phyloP scores from a whole-genome alignment of 2,888 invertebrate species.

The Icerya purchasi region DNA sequence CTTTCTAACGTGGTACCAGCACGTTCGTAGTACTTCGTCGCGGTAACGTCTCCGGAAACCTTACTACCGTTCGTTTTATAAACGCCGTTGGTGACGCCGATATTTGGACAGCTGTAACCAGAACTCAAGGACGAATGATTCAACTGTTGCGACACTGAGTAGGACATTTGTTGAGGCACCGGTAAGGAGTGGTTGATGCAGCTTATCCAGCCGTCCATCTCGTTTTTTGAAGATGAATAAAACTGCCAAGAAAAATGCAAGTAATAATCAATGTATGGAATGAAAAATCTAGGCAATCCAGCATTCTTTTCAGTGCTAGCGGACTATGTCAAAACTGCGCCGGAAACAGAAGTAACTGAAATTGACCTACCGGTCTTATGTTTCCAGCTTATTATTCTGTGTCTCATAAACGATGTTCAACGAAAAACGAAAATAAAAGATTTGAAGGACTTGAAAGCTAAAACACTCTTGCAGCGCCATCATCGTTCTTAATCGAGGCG shows the following conservation, averaged over 20 bases:
- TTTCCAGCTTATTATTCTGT: too few relatives aligned
- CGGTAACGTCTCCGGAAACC: background rate
- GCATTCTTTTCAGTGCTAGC: too few relatives aligned
- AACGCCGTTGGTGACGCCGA: background rate
- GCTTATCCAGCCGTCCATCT: conserved; percentile 12
- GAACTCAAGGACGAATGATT: background rate
- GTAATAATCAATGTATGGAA: background rate
- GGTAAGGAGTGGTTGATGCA: conserved; percentile 10
- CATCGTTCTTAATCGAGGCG: too few relatives aligned
- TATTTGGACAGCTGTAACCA: background rate
- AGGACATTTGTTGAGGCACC: conserved; percentile 5
- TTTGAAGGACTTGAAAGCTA: too few relatives aligned
- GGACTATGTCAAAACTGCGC: too few relatives aligned
- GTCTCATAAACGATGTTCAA: too few relatives aligned
- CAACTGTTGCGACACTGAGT: conserved; percentile 1
- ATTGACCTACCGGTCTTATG: too few relatives aligned
- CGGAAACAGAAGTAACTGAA: too few relatives aligned
- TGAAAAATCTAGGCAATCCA: too few relatives aligned
- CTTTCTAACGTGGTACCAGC: conserved; percentile 2
- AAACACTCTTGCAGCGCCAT: too few relatives aligned
- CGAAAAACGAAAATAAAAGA: too few relatives aligned
- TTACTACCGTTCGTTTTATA: background rate
- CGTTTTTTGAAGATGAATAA: conserved; percentile 8
- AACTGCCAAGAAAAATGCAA: conserved; percentile 2
- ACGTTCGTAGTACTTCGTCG: conserved; percentile 3